Conservation (phyloP, 2,888 invertebrate genomes). For the Acleris emargana region DNA sequence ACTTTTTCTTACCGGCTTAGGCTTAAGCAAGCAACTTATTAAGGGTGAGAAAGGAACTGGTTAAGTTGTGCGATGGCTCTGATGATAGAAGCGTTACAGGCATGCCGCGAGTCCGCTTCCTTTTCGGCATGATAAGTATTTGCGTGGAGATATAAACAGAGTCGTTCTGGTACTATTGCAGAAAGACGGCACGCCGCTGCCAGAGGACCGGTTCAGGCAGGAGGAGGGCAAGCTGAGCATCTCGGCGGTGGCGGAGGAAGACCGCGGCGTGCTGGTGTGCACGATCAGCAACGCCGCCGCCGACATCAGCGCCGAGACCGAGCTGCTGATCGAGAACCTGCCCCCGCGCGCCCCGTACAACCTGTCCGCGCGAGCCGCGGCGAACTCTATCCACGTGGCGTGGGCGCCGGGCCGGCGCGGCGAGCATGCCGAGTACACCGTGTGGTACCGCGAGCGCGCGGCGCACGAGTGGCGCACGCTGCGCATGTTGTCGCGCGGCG, state of each 20-base stretch:
- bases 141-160: not conserved
- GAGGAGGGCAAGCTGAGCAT: constrained; percentile 93
- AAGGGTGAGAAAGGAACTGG: too few species aligned
- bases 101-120: too few species aligned
- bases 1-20: too few species aligned
- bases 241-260: constrained; percentile 90
- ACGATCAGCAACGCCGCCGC: constrained; percentile 94
- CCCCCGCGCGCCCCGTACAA: constrained; percentile 96
- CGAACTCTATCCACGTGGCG: constrained; percentile 88
- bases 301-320: constrained; percentile 90
- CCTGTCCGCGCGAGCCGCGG: constrained; percentile 89
- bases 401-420: constrained; percentile 88
- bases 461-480: constrained; percentile 93
- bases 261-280: constrained; percentile 94
- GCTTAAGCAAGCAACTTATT: too few species aligned
- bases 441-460: constrained; percentile 92
- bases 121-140: too few species aligned
- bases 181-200: constrained; percentile 90
- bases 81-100: too few species aligned
- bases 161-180: constrained; percentile 52
- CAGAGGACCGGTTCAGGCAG: constrained; percentile 86
- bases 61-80: too few species aligned
- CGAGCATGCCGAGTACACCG: constrained; percentile 83
- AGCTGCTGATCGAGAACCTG: constrained; percentile 92
- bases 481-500: constrained; percentile 87